These are phyloP conservation scores for Pyrrhosoma nymphula DNA, from an alignment of 2,888 invertebrate genomes.

Conservation along the genomic window DNA sequence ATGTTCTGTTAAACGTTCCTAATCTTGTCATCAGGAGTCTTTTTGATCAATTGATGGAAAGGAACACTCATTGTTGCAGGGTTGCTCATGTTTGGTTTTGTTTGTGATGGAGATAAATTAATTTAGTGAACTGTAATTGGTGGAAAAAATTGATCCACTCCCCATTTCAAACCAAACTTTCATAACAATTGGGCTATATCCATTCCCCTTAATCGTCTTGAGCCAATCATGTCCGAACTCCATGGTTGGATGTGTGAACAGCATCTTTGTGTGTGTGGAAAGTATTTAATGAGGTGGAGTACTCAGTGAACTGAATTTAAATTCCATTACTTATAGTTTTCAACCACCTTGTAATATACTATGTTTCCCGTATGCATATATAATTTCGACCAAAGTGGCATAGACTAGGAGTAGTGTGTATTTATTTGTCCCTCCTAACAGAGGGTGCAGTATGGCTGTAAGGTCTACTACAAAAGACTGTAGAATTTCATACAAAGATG, in stretches of 20 bases:
- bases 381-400: constrained; percentile 61
- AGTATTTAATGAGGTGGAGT: constrained; percentile 30
- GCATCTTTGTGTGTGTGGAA: constrained; percentile 40
- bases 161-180: constrained; percentile 42
- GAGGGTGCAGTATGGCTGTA: constrained; percentile 53
- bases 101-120: constrained; percentile 12
- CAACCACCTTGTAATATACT: constrained; percentile 40
- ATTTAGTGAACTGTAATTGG: constrained; percentile 37
- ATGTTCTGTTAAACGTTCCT: constrained; percentile 52
- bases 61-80: constrained; percentile 49
- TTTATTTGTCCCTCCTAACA: constrained; percentile 44
- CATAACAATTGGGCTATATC: constrained; percentile 15
- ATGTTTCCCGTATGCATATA: constrained; percentile 52
- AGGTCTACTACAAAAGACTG: constrained; percentile 53
- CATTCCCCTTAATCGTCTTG: not conserved
- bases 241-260: constrained; percentile 38
- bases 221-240: not conserved
- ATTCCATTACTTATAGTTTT: constrained; percentile 54
- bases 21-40: constrained; percentile 40
- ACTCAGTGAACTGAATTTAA: not conserved
- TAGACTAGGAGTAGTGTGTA: constrained; percentile 51
- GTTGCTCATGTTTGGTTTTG: constrained; percentile 32
- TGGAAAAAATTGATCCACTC: constrained; percentile 25
- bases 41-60: not conserved
- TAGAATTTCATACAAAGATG: constrained; percentile 61